These are phyloP conservation scores for Lerista edwardsae DNA, from an alignment of 2,797 vertebrate genomes.

Conservation along the genomic window DNA sequence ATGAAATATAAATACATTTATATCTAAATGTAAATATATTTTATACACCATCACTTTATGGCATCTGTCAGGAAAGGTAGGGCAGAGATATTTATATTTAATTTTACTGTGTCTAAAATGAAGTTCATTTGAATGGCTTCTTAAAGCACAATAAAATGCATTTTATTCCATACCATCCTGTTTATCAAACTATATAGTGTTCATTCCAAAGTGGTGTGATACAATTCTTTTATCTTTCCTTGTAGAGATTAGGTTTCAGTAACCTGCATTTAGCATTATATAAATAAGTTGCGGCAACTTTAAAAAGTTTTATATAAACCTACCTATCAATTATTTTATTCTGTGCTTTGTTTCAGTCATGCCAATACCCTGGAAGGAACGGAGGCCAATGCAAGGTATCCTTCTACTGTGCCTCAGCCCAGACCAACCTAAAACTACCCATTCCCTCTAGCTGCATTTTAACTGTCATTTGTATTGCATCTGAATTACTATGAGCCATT, in stretches of 20 bases:
- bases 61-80: too few species aligned
- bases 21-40: background rate
- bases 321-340: background rate
- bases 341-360: background rate
- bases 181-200: background rate
- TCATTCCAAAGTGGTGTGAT: background rate
- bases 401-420: background rate
- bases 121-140: too few species aligned
- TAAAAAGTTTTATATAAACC: background rate
- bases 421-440: background rate
- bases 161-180: background rate
- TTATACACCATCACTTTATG: too few species aligned
- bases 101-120: too few species aligned
- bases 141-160: background rate
- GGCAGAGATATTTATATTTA: too few species aligned
- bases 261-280: background rate
- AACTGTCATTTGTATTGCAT: too few species aligned
- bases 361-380: background rate
- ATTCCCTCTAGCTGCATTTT: background rate
- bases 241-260: background rate
- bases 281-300: background rate
- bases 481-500: too few species aligned
- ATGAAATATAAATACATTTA: background rate
- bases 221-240: background rate
- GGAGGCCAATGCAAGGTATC: background rate